Evolutionary conservation across 2,797 vertebrate species (phyloP).

Genomic region (Pempheris klunzingeri): DNA sequence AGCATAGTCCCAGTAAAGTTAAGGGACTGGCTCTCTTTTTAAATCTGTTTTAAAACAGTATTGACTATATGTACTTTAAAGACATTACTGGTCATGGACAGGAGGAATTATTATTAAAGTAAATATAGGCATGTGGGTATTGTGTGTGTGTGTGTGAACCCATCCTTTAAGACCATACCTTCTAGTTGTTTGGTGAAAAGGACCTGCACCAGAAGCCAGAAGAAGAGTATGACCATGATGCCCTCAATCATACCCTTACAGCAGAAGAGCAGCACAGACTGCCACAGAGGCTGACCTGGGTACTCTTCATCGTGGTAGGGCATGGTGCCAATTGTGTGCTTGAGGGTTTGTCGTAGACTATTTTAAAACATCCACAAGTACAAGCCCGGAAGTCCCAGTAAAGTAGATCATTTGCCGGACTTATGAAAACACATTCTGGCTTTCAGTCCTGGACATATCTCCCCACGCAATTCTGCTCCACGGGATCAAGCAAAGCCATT

Average conservation of each 20-base stretch:
- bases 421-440: constrained; percentile 22
- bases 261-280: constrained; percentile 84
- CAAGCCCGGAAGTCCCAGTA: constrained; percentile 17
- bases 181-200: constrained; percentile 86
- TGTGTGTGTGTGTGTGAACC: neutral
- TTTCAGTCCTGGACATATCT: constrained; percentile 16
- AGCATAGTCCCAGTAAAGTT: neutral
- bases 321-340: constrained; percentile 67
- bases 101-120: neutral
- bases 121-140: neutral
- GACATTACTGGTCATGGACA: neutral
- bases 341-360: constrained; percentile 6
- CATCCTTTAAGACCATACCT: constrained; percentile 69
- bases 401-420: constrained; percentile 10
- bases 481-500: constrained; percentile 39
- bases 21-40: neutral
- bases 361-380: constrained; percentile 45
- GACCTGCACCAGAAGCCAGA: constrained; percentile 87
- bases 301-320: constrained; percentile 80
- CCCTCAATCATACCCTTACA: constrained; percentile 87
- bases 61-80: neutral
- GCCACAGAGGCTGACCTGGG: constrained; percentile 81
- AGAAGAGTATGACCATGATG: constrained; percentile 85
- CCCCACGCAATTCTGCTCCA: neutral
- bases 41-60: constrained; percentile 13